Conservation (phyloP, 2,888 invertebrate genomes). For the Cynaeus angustus region DNA sequence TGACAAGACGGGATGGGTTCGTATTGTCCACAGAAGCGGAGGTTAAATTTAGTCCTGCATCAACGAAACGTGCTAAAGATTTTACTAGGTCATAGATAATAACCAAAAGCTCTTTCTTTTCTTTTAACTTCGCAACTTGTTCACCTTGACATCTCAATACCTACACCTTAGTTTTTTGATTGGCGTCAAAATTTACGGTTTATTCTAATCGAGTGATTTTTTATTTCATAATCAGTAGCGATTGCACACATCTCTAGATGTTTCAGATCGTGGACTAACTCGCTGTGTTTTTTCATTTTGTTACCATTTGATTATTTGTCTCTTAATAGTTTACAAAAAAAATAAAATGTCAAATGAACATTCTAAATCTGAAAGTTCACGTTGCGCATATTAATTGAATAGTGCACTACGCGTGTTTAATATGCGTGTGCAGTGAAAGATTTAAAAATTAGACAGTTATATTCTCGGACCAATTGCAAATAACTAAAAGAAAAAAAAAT, state of each 20-base stretch:
- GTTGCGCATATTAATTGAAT: background rate
- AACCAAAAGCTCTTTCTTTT: slow-evolving; percentile 35
- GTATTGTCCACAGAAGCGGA: slow-evolving; percentile 46
- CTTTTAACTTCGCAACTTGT: slow-evolving; percentile 27
- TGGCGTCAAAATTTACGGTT: slow-evolving; percentile 32
- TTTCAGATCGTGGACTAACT: no score
- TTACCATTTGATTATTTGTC: slow-evolving; percentile 16
- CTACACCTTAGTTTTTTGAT: slow-evolving; percentile 41
- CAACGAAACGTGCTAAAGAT: slow-evolving; percentile 11
- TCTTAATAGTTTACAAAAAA: slow-evolving; percentile 4
- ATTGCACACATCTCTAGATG: slow-evolving; percentile 1
- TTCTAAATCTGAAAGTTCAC: background rate
- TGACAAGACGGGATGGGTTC: slow-evolving; percentile 49
- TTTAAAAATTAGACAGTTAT: background rate
- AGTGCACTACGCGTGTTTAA: background rate
- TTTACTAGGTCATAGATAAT: slow-evolving; percentile 35
- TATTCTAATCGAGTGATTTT: background rate
- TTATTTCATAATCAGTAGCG: slow-evolving; percentile 17
- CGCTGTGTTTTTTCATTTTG: slow-evolving; percentile 22
- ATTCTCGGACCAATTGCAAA: no score
- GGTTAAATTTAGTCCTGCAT: slow-evolving; percentile 29
- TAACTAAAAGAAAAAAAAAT: no score
- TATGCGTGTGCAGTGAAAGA: background rate
- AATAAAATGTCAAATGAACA: slow-evolving; percentile 2
- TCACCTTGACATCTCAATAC: slow-evolving; percentile 43